phyloP scores from a whole-genome alignment of 1,140 invertebrate genomes.

The Drosophila pandora region DNA sequence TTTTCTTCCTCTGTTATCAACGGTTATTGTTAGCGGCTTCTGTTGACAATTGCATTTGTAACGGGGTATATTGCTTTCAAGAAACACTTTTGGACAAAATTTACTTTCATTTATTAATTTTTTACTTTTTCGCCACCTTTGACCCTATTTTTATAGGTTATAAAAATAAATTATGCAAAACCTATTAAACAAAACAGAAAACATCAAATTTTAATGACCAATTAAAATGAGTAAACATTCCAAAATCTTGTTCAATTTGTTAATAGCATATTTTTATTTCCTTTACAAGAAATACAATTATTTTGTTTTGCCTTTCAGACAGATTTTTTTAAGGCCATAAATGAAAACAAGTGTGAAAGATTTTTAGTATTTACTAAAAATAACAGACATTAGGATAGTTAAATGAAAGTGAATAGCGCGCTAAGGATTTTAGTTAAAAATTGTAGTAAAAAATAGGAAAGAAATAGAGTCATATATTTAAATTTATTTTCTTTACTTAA shows the following conservation, averaged over 20 bases:
- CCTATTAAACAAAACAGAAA: background rate
- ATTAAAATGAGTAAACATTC: background rate
- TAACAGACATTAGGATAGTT: no score
- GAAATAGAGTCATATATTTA: no score
- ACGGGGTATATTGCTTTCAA: constrained; percentile 9
- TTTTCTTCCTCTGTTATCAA: constrained; percentile 35
- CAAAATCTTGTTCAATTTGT: background rate
- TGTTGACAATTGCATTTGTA: constrained; percentile 20
- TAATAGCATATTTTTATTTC: background rate
- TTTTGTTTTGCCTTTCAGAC: no score
- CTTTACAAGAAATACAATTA: no score
- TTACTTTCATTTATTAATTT: background rate
- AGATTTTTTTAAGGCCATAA: no score
- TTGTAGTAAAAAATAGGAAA: no score
- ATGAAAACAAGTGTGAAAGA: background rate
- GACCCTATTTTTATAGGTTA: background rate
- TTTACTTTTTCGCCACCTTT: background rate
- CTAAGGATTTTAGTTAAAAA: no score
- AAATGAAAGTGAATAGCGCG: no score
- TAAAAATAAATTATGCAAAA: background rate
- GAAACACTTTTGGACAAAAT: background rate
- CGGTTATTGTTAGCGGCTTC: constrained; percentile 49
- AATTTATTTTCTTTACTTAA: background rate
- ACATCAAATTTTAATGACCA: background rate
- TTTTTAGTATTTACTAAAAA: no score